Percentiles rank a stretch among this genome's conserved stretches.
Conservation (phyloP, 2,888 invertebrate genomes). For the Anticlea derivata region DNA sequence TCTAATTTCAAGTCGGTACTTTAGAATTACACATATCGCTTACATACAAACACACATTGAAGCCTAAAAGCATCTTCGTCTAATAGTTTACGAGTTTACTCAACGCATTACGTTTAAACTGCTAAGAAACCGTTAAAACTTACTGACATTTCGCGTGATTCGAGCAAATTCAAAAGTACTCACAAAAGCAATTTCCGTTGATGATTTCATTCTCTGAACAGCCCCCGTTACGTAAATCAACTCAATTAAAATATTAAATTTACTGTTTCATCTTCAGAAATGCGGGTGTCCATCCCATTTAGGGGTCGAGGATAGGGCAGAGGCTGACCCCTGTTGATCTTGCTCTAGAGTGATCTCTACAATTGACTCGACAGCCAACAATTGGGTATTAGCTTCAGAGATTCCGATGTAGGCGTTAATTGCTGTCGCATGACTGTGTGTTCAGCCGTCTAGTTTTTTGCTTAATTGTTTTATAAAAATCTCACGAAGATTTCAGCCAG, state of each 20-base stretch:
- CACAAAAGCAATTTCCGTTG: constrained; percentile 24
- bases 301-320: constrained; percentile 57
- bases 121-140: constrained; percentile 5
- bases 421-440: constrained; percentile 54
- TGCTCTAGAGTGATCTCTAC: constrained; percentile 45
- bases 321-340: constrained; percentile 46
- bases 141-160: constrained; percentile 3
- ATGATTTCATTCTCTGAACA: constrained; percentile 39
- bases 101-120: too few species aligned
- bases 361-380: constrained; percentile 51
- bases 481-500: too few species aligned
- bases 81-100: too few species aligned
- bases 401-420: constrained; percentile 60
- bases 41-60: too few species aligned
- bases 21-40: too few species aligned
- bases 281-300: constrained; percentile 76
- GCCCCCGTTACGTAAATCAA: constrained; percentile 53
- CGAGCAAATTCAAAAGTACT: constrained; percentile 7
- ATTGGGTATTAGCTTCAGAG: constrained; percentile 47
- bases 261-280: constrained; percentile 50
- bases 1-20: neutral
- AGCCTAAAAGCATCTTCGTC: too few species aligned
- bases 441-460: constrained; percentile 10
- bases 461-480: too few species aligned
- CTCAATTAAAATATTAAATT: constrained; percentile 63